phyloP scores from a whole-genome alignment of 1,140 invertebrate genomes.

The Zaprionus africanus region DNA sequence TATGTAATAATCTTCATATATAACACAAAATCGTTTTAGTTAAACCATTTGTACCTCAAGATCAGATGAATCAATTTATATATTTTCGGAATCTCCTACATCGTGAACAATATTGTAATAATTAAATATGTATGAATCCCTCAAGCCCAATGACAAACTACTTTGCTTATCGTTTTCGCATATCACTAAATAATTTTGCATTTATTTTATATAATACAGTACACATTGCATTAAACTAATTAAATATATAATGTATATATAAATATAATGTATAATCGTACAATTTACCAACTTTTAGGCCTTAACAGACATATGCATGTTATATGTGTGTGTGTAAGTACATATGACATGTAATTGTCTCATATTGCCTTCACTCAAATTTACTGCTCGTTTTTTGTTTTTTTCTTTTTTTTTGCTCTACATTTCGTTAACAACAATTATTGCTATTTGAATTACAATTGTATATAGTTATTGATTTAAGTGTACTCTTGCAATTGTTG shows the following conservation, averaged over 20 bases:
- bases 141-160: no score
- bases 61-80: no score
- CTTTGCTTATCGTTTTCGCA: slow-evolving; percentile 12
- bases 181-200: slow-evolving; percentile 82
- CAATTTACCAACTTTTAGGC: slow-evolving; percentile 58
- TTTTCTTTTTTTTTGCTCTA: slow-evolving; percentile 29
- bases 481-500: slow-evolving; percentile 47
- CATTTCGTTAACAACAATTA: slow-evolving; percentile 77
- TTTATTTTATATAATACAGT: slow-evolving; percentile 82
- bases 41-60: no score
- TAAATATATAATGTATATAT: slow-evolving; percentile 69
- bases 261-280: slow-evolving; percentile 62
- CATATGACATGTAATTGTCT: slow-evolving; percentile 29
- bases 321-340: slow-evolving; percentile 3
- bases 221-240: slow-evolving; percentile 81
- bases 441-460: slow-evolving; percentile 70
- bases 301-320: slow-evolving; percentile 31
- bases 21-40: no score
- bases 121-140: no score
- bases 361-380: slow-evolving; percentile 55
- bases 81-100: no score
- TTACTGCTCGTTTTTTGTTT: slow-evolving; percentile 39
- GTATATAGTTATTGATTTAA: slow-evolving; percentile 68
- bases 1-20: no score
- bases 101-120: no score